phyloP scores from a whole-genome alignment of 2,113 vertebrate genomes.

The Speoplatyrhinus poulsoni region DNA sequence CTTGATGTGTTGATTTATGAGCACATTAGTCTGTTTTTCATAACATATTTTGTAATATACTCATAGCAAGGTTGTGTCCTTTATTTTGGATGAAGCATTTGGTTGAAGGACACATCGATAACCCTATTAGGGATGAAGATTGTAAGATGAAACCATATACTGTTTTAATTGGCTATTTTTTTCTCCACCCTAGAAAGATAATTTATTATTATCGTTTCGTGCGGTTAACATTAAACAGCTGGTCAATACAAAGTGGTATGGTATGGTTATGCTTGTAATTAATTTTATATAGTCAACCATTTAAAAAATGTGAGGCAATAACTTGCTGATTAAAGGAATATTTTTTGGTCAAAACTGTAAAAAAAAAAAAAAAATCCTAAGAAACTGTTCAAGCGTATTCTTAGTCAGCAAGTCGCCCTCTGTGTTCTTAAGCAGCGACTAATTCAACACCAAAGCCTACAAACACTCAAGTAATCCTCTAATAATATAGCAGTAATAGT shows the following conservation, averaged over 20 bases:
- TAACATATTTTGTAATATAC: too few relatives aligned
- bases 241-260: neutral
- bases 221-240: neutral
- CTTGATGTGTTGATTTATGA: too few relatives aligned
- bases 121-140: slow-evolving; percentile 20
- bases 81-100: slow-evolving; percentile 9
- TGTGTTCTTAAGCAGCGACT: slow-evolving; percentile 72
- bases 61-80: too few relatives aligned
- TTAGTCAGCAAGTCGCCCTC: slow-evolving; percentile 57
- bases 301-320: neutral
- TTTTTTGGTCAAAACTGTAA: too few relatives aligned
- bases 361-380: neutral
- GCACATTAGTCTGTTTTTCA: too few relatives aligned
- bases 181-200: neutral
- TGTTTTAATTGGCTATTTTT: neutral
- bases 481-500: too few relatives aligned
- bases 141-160: neutral
- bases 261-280: too few relatives aligned
- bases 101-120: slow-evolving; percentile 24
- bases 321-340: too few relatives aligned
- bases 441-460: slow-evolving; percentile 76
- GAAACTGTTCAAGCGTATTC: slow-evolving; percentile 34
- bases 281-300: slow-evolving; percentile 1
- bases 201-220: slow-evolving; percentile 1
- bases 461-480: slow-evolving; percentile 76